Percentiles rank a stretch among this genome's conserved stretches.
Conservation (phyloP, 2,888 invertebrate species). For the Eupithecia abbreviata region DNA sequence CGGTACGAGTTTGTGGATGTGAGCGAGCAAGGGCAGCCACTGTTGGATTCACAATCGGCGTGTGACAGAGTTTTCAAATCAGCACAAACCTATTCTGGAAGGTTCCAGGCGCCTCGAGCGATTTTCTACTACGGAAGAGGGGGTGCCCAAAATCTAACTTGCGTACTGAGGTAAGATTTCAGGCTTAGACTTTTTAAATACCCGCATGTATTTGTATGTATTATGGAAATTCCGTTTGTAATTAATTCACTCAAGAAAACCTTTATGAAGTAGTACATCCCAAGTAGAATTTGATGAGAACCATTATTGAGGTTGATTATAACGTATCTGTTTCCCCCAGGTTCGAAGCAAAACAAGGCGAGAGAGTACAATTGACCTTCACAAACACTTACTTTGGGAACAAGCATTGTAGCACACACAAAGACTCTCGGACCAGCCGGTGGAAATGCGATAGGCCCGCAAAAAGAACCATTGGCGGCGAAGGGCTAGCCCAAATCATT, state of each 20-base stretch:
- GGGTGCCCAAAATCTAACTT: conserved; percentile 89
- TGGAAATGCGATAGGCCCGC: conserved; percentile 87
- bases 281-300: conserved; percentile 7
- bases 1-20: conserved; percentile 93
- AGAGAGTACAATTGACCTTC: conserved; percentile 88
- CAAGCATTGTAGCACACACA: conserved; percentile 86
- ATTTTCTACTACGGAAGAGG: conserved; percentile 93
- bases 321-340: conserved; percentile 51
- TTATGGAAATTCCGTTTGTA: background rate
- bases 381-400: conserved; percentile 88
- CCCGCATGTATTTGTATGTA: background rate
- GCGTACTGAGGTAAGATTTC: conserved; percentile 84
- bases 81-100: conserved; percentile 82
- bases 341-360: conserved; percentile 88
- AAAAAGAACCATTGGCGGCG: conserved; percentile 74
- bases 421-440: conserved; percentile 87
- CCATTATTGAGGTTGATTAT: conserved; percentile 13
- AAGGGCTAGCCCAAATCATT: conserved; percentile 85
- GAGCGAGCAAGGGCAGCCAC: conserved; percentile 86
- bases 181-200: background rate
- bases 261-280: background rate
- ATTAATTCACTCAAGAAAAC: background rate
- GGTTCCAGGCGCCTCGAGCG: conserved; percentile 90
- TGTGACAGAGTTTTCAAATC: conserved; percentile 86
- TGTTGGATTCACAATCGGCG: conserved; percentile 83